Base-by-base conservation (phyloP, 2,113 vertebrate species). In the Regulus satrapa region DNA sequence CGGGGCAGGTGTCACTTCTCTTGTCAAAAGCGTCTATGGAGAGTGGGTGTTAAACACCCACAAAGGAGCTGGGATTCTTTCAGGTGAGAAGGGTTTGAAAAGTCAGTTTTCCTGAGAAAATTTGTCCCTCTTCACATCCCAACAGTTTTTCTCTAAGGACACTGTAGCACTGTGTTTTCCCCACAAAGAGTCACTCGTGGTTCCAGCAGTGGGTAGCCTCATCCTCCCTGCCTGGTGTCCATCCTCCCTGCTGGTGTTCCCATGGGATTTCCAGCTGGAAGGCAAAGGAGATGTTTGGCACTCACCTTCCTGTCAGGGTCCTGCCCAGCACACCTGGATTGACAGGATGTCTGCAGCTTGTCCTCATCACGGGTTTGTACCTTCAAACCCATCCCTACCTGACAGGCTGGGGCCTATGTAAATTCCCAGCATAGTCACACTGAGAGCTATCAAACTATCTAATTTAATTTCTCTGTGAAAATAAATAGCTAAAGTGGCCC, bases 401-500 rank as follows among this genome's bases (percentile, higher is more conserved):
- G 58, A 25, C n/a, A 51, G 32, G 34, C 66, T 52, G 85, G 55
- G 92, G 40, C 73, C 68, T 51, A 24, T 85, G 92, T 94, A 96
- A 95, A 97, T 97, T 93, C 95, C 96, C 77, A 94, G 95, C 88
- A 66, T 96, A 96, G 96, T 96, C 93, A 97, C 97, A 89, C 79
- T 18, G 94, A 95, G 96, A 97, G 94, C 96, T 85, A 97, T 97
- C 95, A 96, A 97, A 97, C 97, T 89, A 98, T 97, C 97, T 97
- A 96, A 97, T 98, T 97, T 98, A 98, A 98, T 98, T 97, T 98
- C 97, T 97, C 93, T 95, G 94, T 43, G 61, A 94, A 96, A 97
- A 98, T 97, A 97, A 98, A 98, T 96, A 96, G 97, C 95, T 97
- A 81, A 94, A 84, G 95, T 89, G 97, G 96, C 97, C 97, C 95